Conservation (phyloP, 2,113 vertebrate species). For the Mesembrinibis cayennensis region DNA sequence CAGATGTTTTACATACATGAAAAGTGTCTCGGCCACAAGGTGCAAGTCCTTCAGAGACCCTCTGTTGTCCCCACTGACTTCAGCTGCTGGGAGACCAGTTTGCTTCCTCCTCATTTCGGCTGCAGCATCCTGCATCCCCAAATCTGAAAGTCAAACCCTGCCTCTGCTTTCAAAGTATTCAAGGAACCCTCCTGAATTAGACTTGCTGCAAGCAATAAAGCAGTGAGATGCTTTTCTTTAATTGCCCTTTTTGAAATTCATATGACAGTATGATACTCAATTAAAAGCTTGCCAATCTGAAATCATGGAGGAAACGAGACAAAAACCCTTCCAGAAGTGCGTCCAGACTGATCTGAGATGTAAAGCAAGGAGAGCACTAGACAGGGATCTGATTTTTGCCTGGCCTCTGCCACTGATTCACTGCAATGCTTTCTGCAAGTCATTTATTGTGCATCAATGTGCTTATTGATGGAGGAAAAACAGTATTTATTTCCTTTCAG, state of each 20-base stretch:
- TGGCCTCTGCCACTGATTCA: conserved; percentile 31
- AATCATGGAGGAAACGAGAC: neutral
- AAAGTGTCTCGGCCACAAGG: neutral
- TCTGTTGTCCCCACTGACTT: neutral
- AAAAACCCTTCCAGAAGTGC: neutral
- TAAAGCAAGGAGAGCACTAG: neutral
- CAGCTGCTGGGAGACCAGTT: neutral
- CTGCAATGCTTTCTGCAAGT: neutral
- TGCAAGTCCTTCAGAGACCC: neutral
- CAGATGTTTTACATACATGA: neutral
- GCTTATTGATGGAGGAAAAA: neutral
- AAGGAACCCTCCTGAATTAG: neutral
- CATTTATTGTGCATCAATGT: neutral
- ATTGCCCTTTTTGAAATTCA: neutral
- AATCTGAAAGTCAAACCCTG: neutral
- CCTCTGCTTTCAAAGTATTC: neutral
- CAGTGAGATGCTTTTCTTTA: neutral
- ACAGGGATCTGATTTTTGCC: neutral
- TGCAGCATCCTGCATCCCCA: neutral
- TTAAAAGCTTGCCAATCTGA: neutral
- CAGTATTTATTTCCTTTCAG: conserved; percentile 39
- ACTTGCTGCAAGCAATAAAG: neutral
- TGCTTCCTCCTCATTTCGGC: neutral
- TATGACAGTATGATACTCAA: neutral
- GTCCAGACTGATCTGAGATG: neutral